A percentile compares a stretch with the other conserved stretches of the same genome.
Conservation (phyloP, 1,140 invertebrate genomes). For the Atopsyche davidsoni region DNA sequence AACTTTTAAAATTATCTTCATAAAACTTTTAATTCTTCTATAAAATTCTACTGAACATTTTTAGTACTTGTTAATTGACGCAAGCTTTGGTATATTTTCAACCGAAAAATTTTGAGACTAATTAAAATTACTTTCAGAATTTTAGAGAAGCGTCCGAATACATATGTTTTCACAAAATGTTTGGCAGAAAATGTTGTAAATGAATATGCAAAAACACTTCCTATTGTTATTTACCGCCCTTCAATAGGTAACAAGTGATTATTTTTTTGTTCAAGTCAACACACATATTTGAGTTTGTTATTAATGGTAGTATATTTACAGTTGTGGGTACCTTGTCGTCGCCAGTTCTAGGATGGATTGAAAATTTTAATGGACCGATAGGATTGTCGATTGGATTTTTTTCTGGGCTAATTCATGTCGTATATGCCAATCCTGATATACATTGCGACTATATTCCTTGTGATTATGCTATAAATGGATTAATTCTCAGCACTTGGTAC, state of each 20-base stretch:
- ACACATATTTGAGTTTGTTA: too few species aligned
- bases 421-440: constrained; percentile 2
- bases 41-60: too few species aligned
- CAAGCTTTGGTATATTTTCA: too few species aligned
- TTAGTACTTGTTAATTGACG: too few species aligned
- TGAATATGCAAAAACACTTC: constrained; percentile 52
- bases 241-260: constrained; percentile 33
- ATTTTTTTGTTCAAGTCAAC: too few species aligned
- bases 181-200: constrained; percentile 55
- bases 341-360: constrained; percentile 10
- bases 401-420: constrained; percentile 11
- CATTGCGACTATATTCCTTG: constrained; percentile 14
- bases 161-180: constrained; percentile 61
- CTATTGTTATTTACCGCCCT: constrained; percentile 67
- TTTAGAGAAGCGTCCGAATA: constrained; percentile 48
- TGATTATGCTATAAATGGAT: constrained; percentile 14
- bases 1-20: constrained; percentile 29
- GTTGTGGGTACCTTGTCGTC: neutral
- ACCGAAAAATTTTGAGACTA: too few species aligned
- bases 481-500: constrained; percentile 16
- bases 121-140: too few species aligned
- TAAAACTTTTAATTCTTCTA: constrained; percentile 17
- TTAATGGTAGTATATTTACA: too few species aligned
- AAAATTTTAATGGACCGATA: constrained; percentile 11
- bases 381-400: constrained; percentile 7